These are phyloP conservation scores for Rhopalosiphum padi DNA, from an alignment of 1,140 invertebrate genomes.

Conservation along the genomic window DNA sequence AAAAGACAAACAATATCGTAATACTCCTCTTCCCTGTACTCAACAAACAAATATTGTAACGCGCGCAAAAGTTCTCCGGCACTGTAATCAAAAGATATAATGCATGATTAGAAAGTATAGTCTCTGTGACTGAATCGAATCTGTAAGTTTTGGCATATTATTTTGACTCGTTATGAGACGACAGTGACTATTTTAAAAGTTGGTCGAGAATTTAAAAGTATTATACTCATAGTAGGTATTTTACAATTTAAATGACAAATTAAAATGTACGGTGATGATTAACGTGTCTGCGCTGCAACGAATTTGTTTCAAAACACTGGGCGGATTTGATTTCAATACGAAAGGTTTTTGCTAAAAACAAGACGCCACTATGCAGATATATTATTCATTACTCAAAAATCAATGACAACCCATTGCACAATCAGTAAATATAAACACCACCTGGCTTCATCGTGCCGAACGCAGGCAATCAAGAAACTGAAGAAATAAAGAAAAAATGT, in stretches of 20 bases:
- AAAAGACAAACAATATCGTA: not conserved
- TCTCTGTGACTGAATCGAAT: not conserved
- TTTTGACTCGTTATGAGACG: not conserved
- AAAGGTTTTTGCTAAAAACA: not conserved
- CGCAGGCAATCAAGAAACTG: not conserved
- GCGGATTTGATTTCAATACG: not conserved
- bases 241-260: not conserved
- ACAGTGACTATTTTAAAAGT: not conserved
- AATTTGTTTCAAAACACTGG: not conserved
- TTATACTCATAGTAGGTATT: not conserved
- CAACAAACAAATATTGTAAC: not conserved
- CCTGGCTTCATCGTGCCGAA: not conserved
- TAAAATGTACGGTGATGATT: not conserved
- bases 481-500: not conserved
- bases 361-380: not conserved
- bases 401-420: not conserved
- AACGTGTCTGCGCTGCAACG: not conserved
- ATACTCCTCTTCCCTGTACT: not conserved
- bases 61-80: not conserved
- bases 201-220: not conserved
- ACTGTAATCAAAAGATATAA: not conserved
- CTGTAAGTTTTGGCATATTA: not conserved
- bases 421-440: not conserved
- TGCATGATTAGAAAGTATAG: slow-evolving; percentile 16
- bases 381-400: not conserved